Evolutionary conservation across 2,888 invertebrate genomes (phyloP).

Genomic region (Chelonus formosanus): DNA sequence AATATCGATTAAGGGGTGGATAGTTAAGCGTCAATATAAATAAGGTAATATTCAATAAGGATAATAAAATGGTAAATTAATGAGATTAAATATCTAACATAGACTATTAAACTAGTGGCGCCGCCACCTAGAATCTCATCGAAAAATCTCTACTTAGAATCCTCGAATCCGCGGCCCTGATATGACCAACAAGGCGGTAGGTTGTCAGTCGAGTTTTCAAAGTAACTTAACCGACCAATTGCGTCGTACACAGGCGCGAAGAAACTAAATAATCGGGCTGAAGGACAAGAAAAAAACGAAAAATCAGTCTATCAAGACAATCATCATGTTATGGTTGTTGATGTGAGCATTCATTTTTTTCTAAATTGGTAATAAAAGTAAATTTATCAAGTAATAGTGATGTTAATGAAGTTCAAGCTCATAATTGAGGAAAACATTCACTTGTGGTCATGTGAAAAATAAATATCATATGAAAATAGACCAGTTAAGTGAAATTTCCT

Average conservation of each 20-base stretch:
- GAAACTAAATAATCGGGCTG: slow-evolving; percentile 9
- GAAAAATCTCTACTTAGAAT: background rate
- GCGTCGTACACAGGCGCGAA: slow-evolving; percentile 26
- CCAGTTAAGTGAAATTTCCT: too few species aligned
- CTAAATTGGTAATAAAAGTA: too few species aligned
- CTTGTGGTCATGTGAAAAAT: too few species aligned
- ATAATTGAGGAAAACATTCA: too few species aligned
- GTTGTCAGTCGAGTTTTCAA: slow-evolving; percentile 29
- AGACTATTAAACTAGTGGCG: slow-evolving; percentile 4
- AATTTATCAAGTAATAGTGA: too few species aligned
- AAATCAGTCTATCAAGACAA: background rate
- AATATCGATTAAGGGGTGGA: too few species aligned
- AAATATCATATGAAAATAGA: too few species aligned
- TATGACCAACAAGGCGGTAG: slow-evolving; percentile 26
- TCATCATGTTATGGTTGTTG: background rate
- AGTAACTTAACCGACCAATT: slow-evolving; percentile 18
- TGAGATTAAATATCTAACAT: background rate
- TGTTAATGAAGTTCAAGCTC: too few species aligned
- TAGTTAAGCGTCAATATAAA: too few species aligned
- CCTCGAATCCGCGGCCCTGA: slow-evolving; percentile 17
- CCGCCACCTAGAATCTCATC: background rate
- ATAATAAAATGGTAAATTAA: background rate
- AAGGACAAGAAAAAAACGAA: background rate
- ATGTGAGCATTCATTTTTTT: background rate
- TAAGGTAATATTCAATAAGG: too few species aligned